These are phyloP conservation scores for Pedicia rivosa DNA, from an alignment of 2,888 invertebrate species.

Conservation along the genomic window DNA sequence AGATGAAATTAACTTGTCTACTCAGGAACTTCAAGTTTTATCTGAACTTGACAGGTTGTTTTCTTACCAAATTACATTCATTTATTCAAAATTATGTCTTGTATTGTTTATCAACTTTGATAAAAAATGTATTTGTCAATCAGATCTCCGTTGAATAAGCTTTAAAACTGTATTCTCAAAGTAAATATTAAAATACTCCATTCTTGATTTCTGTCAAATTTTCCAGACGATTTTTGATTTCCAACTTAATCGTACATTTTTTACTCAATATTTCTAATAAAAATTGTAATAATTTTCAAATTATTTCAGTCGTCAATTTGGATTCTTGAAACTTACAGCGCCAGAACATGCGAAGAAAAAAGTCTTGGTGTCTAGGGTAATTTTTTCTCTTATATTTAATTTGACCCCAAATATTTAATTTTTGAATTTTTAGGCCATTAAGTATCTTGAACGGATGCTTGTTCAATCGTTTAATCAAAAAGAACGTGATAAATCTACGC, in stretches of 20 bases:
- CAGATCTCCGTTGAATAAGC: too few species aligned
- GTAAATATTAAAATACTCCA: not conserved
- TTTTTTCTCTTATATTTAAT: slow-evolving; percentile 2
- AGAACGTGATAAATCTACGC: slow-evolving; percentile 17
- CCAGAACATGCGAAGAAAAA: slow-evolving; percentile 69
- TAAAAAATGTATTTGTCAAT: too few species aligned
- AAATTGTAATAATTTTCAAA: slow-evolving; percentile 10
- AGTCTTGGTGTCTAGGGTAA: slow-evolving; percentile 59
- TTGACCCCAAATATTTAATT: slow-evolving; percentile 2
- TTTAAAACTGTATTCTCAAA: not conserved
- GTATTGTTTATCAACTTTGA: too few species aligned
- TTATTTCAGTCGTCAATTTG: slow-evolving; percentile 81
- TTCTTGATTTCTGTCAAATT: slow-evolving; percentile 2
- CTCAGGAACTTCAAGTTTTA: slow-evolving; percentile 70
- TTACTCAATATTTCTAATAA: slow-evolving; percentile 2
- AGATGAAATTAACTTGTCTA: slow-evolving; percentile 56
- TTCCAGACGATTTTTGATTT: slow-evolving; percentile 1
- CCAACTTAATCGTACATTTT: not conserved
- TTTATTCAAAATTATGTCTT: too few species aligned
- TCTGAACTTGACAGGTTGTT: slow-evolving; percentile 72
- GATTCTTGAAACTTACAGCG: slow-evolving; percentile 67
- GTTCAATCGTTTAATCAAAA: slow-evolving; percentile 57
- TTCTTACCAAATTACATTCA: not conserved
- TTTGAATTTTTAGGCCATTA: slow-evolving; percentile 45
- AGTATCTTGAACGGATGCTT: slow-evolving; percentile 70